These are phyloP conservation scores for Sarotherodon lohbergeri DNA, from an alignment of 2,113 vertebrate genomes.

Conservation along the genomic window DNA sequence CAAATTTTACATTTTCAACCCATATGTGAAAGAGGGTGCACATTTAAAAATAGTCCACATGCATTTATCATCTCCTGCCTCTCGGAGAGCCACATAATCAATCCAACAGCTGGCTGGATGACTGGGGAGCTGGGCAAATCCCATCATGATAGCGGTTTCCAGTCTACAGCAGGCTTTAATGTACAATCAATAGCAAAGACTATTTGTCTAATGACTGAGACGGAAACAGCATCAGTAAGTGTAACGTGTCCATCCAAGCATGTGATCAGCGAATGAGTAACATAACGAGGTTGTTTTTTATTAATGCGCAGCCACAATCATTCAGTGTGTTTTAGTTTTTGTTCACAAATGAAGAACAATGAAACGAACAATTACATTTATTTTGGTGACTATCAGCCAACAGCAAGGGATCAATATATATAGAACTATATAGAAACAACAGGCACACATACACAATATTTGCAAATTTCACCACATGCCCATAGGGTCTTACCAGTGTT, in stretches of 20 bases:
- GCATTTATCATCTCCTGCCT: background rate
- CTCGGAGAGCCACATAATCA: conserved; percentile 12
- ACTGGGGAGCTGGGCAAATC: background rate
- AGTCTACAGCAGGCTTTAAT: background rate
- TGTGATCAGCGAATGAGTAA: background rate
- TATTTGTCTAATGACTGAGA: background rate
- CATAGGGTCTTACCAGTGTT: background rate
- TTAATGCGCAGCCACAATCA: background rate
- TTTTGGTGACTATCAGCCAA: too few species aligned
- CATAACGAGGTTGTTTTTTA: background rate
- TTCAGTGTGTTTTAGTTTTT: background rate
- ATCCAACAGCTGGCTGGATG: background rate
- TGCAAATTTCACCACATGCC: background rate
- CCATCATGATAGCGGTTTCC: background rate
- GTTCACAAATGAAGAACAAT: background rate
- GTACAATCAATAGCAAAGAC: background rate
- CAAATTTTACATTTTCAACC: conserved; percentile 12
- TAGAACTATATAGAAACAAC: background rate
- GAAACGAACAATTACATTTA: background rate
- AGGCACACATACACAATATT: background rate
- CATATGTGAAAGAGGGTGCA: background rate
- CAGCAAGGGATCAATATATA: background rate
- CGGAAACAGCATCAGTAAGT: background rate
- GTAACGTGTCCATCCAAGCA: background rate
- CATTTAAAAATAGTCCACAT: background rate